Evolutionary conservation across 2,888 invertebrate species (phyloP).

Genomic region (Oxyscelio sp.): DNA sequence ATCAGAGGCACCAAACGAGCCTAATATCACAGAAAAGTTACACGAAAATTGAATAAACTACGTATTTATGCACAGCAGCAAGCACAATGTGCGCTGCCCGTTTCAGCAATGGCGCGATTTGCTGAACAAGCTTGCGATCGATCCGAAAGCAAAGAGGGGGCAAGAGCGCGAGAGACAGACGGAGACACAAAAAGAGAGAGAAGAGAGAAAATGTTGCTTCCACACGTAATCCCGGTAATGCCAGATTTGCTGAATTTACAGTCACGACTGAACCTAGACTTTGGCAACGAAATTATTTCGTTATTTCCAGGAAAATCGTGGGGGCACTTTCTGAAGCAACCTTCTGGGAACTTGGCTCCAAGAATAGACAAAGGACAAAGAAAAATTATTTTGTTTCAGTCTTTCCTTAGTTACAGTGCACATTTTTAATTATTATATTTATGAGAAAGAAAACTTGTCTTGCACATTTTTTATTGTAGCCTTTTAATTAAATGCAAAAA

Average conservation of each 20-base stretch:
- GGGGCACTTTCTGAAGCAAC: neutral
- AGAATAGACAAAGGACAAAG: too few relatives aligned
- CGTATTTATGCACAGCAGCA: constrained; percentile 79
- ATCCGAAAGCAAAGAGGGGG: constrained; percentile 70
- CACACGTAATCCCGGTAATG: constrained; percentile 57
- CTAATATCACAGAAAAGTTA: constrained; percentile 83
- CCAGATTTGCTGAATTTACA: constrained; percentile 72
- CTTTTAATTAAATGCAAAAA: too few relatives aligned
- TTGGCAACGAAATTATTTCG: constrained; percentile 25
- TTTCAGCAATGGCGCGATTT: constrained; percentile 86
- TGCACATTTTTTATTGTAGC: too few relatives aligned
- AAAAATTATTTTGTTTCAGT: too few relatives aligned
- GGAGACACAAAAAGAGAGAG: constrained; percentile 63
- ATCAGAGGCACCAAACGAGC: constrained; percentile 76
- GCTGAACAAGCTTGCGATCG: constrained; percentile 79
- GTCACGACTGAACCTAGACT: constrained; percentile 22
- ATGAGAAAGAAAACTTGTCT: too few relatives aligned
- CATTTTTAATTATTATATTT: too few relatives aligned
- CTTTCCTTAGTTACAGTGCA: too few relatives aligned
- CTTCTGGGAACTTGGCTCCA: neutral
- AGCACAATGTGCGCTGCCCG: constrained; percentile 86
- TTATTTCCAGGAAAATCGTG: constrained; percentile 34
- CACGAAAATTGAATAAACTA: constrained; percentile 80
- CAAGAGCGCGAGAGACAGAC: constrained; percentile 43
- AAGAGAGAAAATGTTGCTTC: constrained; percentile 75